Evolutionary conservation across 2,797 vertebrate species (phyloP).

Genomic region (Spinus pinus): DNA sequence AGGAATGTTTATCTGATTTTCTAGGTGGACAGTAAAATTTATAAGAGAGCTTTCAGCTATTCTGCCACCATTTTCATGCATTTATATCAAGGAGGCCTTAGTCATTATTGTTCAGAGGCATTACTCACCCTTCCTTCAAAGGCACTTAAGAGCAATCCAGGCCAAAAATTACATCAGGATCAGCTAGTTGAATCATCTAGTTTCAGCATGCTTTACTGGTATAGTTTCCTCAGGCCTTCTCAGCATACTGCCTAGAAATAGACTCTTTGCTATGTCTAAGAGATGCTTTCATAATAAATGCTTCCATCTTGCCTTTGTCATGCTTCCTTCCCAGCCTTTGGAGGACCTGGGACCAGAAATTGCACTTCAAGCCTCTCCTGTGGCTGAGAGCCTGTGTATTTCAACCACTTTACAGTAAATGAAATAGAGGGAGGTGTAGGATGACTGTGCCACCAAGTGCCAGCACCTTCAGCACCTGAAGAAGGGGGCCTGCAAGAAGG

Average conservation of each 20-base stretch:
- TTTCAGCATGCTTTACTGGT: background rate
- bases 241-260: background rate
- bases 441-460: background rate
- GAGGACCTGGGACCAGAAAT: background rate
- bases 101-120: background rate
- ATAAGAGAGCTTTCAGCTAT: background rate
- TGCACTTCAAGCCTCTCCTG: background rate
- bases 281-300: background rate
- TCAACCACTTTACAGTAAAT: background rate
- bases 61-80: background rate
- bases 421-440: background rate
- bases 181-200: background rate
- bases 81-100: background rate
- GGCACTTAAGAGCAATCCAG: background rate
- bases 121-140: background rate
- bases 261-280: background rate
- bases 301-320: background rate
- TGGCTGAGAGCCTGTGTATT: background rate
- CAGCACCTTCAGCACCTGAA: background rate
- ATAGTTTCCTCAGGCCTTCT: background rate
- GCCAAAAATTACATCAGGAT: background rate
- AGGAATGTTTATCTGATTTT: background rate
- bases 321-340: background rate
- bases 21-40: background rate
- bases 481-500: background rate